These are phyloP conservation scores for Nerophis lumbriciformis DNA, from an alignment of 2,113 vertebrate species.

Conservation along the genomic window DNA sequence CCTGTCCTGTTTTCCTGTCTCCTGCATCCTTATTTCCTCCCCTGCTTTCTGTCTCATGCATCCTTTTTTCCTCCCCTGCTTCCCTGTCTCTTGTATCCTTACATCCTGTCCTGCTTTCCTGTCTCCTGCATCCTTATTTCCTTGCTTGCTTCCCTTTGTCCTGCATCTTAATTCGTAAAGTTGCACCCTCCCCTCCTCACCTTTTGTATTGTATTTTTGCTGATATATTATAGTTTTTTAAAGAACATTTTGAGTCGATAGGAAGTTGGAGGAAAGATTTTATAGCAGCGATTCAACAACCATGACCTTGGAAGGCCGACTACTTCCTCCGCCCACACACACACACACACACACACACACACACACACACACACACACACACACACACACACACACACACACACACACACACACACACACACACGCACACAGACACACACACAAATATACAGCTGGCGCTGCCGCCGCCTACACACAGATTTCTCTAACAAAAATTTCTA, in stretches of 20 bases:
- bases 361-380: conserved; percentile 15
- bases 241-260: neutral
- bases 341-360: conserved; percentile 26
- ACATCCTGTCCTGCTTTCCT: neutral
- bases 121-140: neutral
- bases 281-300: conserved; percentile 37
- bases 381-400: conserved; percentile 21
- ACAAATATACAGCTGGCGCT: conserved; percentile 37
- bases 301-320: conserved; percentile 44
- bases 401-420: conserved; percentile 14
- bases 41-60: neutral
- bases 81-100: neutral
- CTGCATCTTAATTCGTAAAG: neutral
- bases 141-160: neutral
- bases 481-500: conserved; percentile 37
- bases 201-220: neutral
- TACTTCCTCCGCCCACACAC: conserved; percentile 43
- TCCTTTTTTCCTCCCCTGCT: neutral
- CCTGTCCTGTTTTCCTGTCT: neutral
- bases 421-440: conserved; percentile 21
- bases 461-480: conserved; percentile 32
- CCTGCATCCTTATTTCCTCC: neutral
- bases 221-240: no score
- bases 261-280: conserved; percentile 37
- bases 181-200: no score